Evolutionary conservation across 2,113 vertebrate species (phyloP), one percentile per base, ranked within the genome.

Genomic region (Phyllopteryx taeniolatus): DNA sequence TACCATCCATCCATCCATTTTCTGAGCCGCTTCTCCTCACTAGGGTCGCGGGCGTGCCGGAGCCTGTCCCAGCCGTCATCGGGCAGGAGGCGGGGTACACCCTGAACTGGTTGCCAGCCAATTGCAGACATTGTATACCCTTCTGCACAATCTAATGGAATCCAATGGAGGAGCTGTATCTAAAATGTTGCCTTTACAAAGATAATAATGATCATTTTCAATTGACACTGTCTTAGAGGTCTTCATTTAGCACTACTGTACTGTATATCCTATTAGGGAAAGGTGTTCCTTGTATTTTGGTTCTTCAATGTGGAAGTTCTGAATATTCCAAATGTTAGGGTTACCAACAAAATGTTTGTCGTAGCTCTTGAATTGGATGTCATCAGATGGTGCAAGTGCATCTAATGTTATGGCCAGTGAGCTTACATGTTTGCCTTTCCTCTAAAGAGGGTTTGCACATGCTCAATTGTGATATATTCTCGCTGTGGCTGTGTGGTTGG

Each of bases 401-500:
- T 20, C 53, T 10, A 56, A 10, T n/a, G 20, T 4, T 56, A 19
- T 22, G 20, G 53, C 20, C 53, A 4, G 20, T 56, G 49, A 53
- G 53, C 53, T 56, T 2, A 3, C 20, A 56, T 56, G 51, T n/a
- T 17, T 15, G 43, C 20, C 20, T 56, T n/a, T 11, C 20, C n/a
- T 53, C 46, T 20, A 11, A 31, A 51, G 20, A 73, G 56, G 57
- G 61, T 44, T 56, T 22, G 14, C 72, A 43, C 54, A 5, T 15
- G 27, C 20, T 79, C 74, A 70, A 53, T 75, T 56, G 53, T 54
- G 46, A 46, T 61, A 68, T 63, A 19, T 70, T 65, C 66, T 51
- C 78, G 9, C 42, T 46, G 20, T 44, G 19, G 63, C 42, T 27
- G 44, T 31, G 20, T 64, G 42, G 56, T 74, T 39, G 67, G 70